Evolutionary conservation across 2,113 vertebrate species (phyloP).

Genomic region (Notothenia rossii): DNA sequence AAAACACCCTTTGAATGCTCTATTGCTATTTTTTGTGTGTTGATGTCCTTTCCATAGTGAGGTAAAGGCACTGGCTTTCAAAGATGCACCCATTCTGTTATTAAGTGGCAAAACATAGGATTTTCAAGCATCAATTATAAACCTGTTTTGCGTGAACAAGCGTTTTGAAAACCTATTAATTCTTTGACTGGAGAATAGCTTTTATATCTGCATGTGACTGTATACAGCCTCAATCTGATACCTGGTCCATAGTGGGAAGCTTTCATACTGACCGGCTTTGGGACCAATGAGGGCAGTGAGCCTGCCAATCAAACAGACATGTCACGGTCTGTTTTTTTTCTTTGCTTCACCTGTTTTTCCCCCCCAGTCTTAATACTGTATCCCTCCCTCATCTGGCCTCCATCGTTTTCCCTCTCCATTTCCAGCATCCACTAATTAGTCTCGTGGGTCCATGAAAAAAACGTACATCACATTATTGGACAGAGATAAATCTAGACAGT

Average conservation of each 20-base stretch:
- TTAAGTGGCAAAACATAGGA: neutral
- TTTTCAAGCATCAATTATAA: slow-evolving; percentile 6
- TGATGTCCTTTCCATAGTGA: neutral
- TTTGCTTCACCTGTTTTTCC: slow-evolving; percentile 6
- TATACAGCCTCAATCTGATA: slow-evolving; percentile 12
- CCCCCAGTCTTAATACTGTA: slow-evolving; percentile 15
- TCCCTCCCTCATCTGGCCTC: slow-evolving; percentile 24
- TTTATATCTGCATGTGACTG: slow-evolving; percentile 8
- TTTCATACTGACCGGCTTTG: slow-evolving; percentile 1
- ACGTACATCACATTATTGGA: slow-evolving; percentile 60
- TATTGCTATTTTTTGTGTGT: neutral
- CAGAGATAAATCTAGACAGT: slow-evolving; percentile 70
- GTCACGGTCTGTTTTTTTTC: slow-evolving; percentile 8
- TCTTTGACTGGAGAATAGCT: neutral
- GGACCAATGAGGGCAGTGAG: neutral
- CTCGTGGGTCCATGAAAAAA: slow-evolving; percentile 53
- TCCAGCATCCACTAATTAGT: slow-evolving; percentile 73
- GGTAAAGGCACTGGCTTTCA: neutral
- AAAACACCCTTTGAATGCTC: neutral
- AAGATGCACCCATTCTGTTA: neutral
- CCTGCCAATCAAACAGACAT: slow-evolving; percentile 27
- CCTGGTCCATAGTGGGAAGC: slow-evolving; percentile 12
- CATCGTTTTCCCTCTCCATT: slow-evolving; percentile 48
- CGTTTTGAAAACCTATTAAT: slow-evolving; percentile 19
- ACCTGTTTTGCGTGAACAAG: slow-evolving; percentile 12